Base-by-base conservation (phyloP, 2,888 invertebrate genomes). In the Scaptomyza parva region DNA sequence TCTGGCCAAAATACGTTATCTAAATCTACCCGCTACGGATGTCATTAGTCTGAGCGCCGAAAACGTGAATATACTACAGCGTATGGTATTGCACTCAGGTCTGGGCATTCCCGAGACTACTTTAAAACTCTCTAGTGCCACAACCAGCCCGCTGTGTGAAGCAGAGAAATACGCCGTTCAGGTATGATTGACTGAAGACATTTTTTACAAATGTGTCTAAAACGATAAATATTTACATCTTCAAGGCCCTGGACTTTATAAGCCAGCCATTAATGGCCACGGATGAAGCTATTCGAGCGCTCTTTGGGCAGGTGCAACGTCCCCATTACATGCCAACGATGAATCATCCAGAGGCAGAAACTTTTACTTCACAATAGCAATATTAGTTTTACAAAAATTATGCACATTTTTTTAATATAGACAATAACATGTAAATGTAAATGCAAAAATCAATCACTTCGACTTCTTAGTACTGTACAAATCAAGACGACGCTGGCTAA, bases 401-500 rank as follows among this genome's bases (percentile, higher is more conserved):
- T 52, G 28, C 37, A 30, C n/a, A 53, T 39, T 18, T 51, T 22
- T 53, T 28, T 37, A 41, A 11, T 20, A 26, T 50, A 37, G 9
- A 33, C 22, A 44, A 66, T 17, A 37, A 37, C 17, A 37, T 9
- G n/a, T n/a, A 3, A 11, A 11, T 11, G 33, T 20, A 61, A 61
- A 59, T 50, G 50, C 33, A 54, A 54, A 37, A 28, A 37, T 17
- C 39, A 30, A 51, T 58, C 30, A 83, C 6, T 66, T 59, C 6
- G 55, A 26, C 30, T 75, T 77, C 33, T 22, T 70, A 12, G 84
- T 84, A 35, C 52, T 60, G 84, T 97, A 97, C 18, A 97, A 80
- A 86, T 97, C 97, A 0, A 92, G 92, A 78, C 97, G 93, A 50
- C 95, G 93, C 91, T 98, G 98, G 0, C 88, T 90, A 37, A 93